Base-by-base conservation (phyloP, 2,797 vertebrate species). In the Pseudopleuronectes americanus region DNA sequence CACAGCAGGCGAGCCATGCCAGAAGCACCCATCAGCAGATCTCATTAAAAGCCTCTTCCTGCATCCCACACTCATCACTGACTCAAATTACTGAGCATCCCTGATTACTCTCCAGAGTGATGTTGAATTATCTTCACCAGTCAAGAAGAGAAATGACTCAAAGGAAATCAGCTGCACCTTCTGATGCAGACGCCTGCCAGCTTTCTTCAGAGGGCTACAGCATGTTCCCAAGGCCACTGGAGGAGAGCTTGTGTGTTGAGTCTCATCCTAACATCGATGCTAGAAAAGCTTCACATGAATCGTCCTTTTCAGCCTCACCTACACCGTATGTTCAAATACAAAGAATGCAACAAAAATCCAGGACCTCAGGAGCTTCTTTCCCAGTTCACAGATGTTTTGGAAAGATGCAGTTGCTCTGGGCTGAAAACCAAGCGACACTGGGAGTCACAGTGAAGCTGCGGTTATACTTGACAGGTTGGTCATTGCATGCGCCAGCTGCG, bases 81-180 rank as follows among this genome's bases (percentile, higher is more conserved):
- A 80, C 84, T 91, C 80, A 85, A 72, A 87, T 87, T 84, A 90
- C 88, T 38, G 45, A 84, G 68, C 80, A 41, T 79, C 69, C 53
- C 60, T 63, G 77, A 83, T 83, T 86, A 76, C 38, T 9, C 63
- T 76, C 63, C 71, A 76, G 56, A 72, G 72, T 66, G 67, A 87
- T 71, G 77, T 8, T 41, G 52, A 84, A 79, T 76, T 61, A 79
- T 79, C 62, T 57, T 47, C 62, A 62, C 53, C 43, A 13, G 64
- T 43, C 73, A 64, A 64, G 69, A 66, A 9, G 33, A 69, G 71
- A 64, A 57, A 68, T 19, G 17, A 38, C 58, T 73, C 47, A 55
- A 31, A 57, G 22, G 38, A 71, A 64, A 66, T 51, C 33, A 76
- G 68, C 59, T 41, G 57, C 22, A 43, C 17, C 22, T 60, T 63